These are phyloP conservation scores for Ips typographus DNA, from an alignment of 1,140 invertebrate genomes.

Conservation along the genomic window DNA sequence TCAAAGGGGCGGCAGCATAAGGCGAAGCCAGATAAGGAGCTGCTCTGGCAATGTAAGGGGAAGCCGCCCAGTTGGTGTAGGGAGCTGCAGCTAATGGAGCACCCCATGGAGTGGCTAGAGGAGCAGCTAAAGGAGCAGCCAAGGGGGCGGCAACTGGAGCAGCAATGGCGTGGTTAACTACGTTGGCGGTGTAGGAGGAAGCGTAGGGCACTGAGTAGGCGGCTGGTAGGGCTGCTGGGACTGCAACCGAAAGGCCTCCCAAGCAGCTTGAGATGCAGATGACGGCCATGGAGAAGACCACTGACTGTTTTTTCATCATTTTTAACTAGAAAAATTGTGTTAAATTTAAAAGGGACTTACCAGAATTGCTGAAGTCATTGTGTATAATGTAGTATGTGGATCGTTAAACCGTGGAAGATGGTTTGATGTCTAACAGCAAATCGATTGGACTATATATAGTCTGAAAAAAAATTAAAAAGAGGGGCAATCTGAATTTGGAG, in stretches of 20 bases:
- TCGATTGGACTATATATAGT: no score
- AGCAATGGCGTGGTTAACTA: conserved; percentile 38
- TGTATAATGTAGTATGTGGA: background rate
- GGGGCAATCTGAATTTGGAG: no score
- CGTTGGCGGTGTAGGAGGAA: conserved; percentile 37
- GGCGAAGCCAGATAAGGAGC: background rate
- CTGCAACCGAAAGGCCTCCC: conserved; percentile 36
- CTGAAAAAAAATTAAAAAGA: no score
- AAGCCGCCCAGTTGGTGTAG: background rate
- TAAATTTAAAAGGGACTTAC: background rate
- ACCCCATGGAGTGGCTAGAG: conserved; percentile 9
- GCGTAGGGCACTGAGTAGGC: conserved; percentile 39
- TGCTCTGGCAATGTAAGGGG: background rate
- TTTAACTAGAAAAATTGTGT: background rate
- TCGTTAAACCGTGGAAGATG: background rate
- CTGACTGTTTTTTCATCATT: background rate
- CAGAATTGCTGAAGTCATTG: conserved; percentile 1
- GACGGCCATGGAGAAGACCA: background rate
- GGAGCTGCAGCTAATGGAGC: background rate
- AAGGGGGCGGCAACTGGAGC: conserved; percentile 26
- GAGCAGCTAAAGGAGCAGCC: conserved; percentile 23
- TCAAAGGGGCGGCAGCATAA: background rate
- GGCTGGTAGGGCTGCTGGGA: conserved; percentile 28
- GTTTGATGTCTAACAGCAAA: background rate
- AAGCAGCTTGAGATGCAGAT: conserved; percentile 2